These are phyloP conservation scores for Ennomos erosarius DNA, from an alignment of 2,888 invertebrate genomes.

Conservation along the genomic window DNA sequence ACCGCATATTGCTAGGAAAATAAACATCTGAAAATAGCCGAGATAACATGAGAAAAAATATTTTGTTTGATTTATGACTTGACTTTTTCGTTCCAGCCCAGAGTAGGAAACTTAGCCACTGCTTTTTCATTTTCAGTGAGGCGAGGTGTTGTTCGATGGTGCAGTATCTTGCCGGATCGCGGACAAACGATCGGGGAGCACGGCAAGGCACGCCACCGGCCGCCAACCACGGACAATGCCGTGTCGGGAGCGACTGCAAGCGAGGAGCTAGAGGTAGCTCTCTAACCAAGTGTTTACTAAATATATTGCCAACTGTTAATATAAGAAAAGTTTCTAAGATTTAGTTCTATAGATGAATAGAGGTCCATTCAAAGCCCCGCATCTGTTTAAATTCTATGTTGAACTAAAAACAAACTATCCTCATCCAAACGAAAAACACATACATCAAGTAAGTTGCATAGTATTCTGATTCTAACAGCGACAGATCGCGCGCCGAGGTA, in stretches of 20 bases:
- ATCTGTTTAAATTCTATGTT: not conserved
- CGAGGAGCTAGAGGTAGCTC: conserved; percentile 6
- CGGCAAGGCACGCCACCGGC: conserved; percentile 44
- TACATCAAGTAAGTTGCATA: no score
- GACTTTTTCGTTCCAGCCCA: no score
- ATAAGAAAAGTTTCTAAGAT: no score
- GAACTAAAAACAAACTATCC: not conserved
- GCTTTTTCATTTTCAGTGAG: not conserved
- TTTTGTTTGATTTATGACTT: no score
- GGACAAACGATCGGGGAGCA: conserved; percentile 57
- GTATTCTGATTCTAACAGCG: no score
- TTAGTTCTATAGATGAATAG: no score
- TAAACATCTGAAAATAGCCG: not conserved
- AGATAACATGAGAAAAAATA: not conserved
- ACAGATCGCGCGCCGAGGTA: no score
- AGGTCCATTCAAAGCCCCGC: no score
- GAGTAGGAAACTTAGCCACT: not conserved
- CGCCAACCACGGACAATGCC: conserved; percentile 19
- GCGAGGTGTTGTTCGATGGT: conserved; percentile 25
- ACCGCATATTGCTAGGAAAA: no score
- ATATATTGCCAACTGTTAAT: no score
- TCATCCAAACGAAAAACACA: no score
- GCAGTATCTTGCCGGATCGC: conserved; percentile 36
- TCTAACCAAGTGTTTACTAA: no score
- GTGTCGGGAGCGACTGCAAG: conserved; percentile 18